These are phyloP conservation scores for Pachyuromys duprasi DNA, from an alignment of 2,797 vertebrate species.

Conservation along the genomic window DNA sequence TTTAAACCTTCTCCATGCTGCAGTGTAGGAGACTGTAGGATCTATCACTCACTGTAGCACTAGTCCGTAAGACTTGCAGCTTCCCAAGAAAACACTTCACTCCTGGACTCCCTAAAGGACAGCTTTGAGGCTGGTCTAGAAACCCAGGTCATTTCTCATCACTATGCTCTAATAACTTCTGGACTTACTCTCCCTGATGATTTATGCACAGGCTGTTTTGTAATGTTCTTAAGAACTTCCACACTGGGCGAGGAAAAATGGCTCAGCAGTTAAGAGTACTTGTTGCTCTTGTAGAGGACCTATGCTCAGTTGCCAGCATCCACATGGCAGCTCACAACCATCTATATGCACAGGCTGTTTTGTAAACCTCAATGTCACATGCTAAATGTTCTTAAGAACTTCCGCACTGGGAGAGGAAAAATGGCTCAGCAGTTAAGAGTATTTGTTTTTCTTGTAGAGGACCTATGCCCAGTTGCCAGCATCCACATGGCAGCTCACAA, in stretches of 20 bases:
- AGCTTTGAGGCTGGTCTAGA: background rate
- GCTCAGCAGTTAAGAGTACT: background rate
- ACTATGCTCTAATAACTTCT: background rate
- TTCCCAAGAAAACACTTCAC: background rate
- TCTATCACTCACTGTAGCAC: background rate
- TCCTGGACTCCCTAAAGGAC: background rate
- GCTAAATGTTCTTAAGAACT: constrained; percentile 7
- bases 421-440: background rate
- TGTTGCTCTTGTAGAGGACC: background rate
- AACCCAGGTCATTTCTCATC: background rate
- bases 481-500: background rate
- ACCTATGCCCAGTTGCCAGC: background rate
- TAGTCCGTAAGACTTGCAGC: background rate
- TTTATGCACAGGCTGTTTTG: background rate
- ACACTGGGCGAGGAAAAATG: background rate
- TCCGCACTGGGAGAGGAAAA: background rate
- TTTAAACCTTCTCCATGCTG: background rate
- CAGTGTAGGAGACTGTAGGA: background rate
- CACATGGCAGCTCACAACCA: background rate
- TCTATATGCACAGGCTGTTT: background rate
- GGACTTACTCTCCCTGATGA: background rate
- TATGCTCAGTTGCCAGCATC: background rate
- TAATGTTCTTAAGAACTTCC: background rate
- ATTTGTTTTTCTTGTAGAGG: background rate
- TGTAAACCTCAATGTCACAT: background rate